phyloP scores from a whole-genome alignment of 2,888 invertebrate species.

The Andrena chrysosceles region DNA sequence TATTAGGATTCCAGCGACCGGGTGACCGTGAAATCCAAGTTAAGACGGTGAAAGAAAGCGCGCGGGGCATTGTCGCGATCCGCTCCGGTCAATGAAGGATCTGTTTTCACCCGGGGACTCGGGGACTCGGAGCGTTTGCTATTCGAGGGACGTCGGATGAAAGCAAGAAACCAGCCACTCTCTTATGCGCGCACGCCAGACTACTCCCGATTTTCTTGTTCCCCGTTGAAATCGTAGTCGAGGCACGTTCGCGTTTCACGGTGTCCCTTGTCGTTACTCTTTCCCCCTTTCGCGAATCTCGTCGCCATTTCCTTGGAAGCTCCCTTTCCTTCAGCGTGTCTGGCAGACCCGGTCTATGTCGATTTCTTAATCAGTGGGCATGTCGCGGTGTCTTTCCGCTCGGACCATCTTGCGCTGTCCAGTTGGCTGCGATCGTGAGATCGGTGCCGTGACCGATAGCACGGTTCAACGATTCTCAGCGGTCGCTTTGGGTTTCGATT shows the following conservation, averaged over 20 bases:
- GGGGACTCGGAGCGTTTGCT: slow-evolving; percentile 50
- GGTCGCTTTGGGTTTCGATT: neutral
- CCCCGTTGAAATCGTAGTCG: slow-evolving; percentile 40
- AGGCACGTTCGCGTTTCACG: slow-evolving; percentile 32
- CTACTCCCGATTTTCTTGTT: slow-evolving; percentile 55
- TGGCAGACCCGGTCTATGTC: neutral
- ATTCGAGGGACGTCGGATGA: slow-evolving; percentile 65
- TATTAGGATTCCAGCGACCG: slow-evolving; percentile 63
- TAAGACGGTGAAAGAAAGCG: slow-evolving; percentile 61
- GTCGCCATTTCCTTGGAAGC: neutral
- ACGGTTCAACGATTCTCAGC: neutral
- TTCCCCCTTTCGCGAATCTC: neutral
- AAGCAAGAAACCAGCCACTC: slow-evolving; percentile 53
- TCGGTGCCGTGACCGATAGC: slow-evolving; percentile 8
- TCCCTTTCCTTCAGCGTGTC: neutral
- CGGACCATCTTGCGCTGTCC: no score
- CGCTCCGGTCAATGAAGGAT: slow-evolving; percentile 44
- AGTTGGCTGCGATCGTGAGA: neutral
- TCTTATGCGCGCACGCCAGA: slow-evolving; percentile 21
- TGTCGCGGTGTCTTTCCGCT: no score
- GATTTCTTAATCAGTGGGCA: neutral
- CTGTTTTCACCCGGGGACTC: slow-evolving; percentile 63
- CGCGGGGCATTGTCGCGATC: slow-evolving; percentile 20
- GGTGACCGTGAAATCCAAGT: slow-evolving; percentile 68
- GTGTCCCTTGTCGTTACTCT: slow-evolving; percentile 1